Percentiles rank a stretch among this genome's conserved stretches.
Evolutionary conservation across 2,888 invertebrate species (phyloP).

Genomic region (Athalia circularis): DNA sequence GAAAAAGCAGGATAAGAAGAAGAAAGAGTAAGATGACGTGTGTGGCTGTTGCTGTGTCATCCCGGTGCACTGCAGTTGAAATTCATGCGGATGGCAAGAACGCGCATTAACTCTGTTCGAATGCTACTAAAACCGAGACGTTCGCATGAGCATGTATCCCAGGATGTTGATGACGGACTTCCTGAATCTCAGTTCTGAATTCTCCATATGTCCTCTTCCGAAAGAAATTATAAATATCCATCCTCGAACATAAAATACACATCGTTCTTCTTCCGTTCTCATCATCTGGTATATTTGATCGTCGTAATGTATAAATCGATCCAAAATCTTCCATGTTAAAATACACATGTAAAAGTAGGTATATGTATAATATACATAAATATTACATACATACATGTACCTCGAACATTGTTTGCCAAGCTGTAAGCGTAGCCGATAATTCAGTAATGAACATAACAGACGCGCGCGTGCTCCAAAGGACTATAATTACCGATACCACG

Average conservation of each 20-base stretch:
- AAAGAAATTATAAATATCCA: too few relatives aligned
- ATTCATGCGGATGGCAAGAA: constrained; percentile 6
- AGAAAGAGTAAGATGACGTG: background rate
- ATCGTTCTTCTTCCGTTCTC: too few relatives aligned
- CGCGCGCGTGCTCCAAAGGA: constrained; percentile 70
- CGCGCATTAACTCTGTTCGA: constrained; percentile 16
- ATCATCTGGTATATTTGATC: too few relatives aligned
- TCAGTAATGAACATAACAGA: constrained; percentile 73
- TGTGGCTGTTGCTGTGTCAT: constrained; percentile 35
- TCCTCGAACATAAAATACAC: too few relatives aligned
- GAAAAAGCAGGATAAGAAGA: background rate
- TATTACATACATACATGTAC: constrained; percentile 49
- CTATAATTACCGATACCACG: constrained; percentile 73
- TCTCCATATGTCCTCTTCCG: too few relatives aligned
- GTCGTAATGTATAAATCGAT: too few relatives aligned
- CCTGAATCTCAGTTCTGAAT: constrained; percentile 28
- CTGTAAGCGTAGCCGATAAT: constrained; percentile 69
- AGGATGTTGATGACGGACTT: background rate
- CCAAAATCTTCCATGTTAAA: too few relatives aligned
- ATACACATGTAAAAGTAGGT: too few relatives aligned
- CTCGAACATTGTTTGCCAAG: constrained; percentile 68
- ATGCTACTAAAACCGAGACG: background rate
- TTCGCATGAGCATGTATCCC: background rate
- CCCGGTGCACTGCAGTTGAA: constrained; percentile 1
- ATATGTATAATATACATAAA: constrained; percentile 42